These are phyloP conservation scores for Dicrostonyx torquatus DNA, from an alignment of 2,797 vertebrate species.

Conservation along the genomic window DNA sequence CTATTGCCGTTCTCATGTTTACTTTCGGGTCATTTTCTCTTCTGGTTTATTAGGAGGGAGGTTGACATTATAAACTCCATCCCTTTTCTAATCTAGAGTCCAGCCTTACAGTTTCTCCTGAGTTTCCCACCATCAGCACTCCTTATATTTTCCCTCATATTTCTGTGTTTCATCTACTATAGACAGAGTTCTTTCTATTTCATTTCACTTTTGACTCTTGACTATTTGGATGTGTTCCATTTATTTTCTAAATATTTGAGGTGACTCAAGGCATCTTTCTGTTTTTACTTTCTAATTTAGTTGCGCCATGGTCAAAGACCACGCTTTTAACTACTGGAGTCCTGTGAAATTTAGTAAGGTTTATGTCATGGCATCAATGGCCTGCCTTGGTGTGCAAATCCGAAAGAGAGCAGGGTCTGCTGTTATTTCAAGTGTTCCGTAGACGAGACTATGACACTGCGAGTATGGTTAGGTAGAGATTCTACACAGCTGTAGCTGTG, in stretches of 20 bases:
- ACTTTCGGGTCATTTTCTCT: background rate
- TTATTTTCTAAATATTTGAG: background rate
- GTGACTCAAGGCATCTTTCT: background rate
- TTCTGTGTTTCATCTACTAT: background rate
- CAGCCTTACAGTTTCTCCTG: background rate
- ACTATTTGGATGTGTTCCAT: background rate
- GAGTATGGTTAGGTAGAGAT: background rate
- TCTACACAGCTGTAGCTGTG: background rate
- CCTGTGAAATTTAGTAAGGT: background rate
- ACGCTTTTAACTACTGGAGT: background rate
- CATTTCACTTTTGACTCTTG: background rate
- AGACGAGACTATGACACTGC: background rate
- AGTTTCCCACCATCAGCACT: background rate
- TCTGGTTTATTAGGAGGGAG: background rate
- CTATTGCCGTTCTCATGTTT: background rate
- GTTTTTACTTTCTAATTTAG: constrained; percentile 5
- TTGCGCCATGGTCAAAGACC: background rate
- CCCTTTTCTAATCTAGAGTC: background rate
- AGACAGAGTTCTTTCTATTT: background rate
- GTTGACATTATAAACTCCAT: background rate
- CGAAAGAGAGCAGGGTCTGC: background rate
- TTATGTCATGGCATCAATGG: background rate
- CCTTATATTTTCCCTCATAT: background rate
- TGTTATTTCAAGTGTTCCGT: background rate
- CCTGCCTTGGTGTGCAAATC: background rate